Evolutionary conservation across 2,113 vertebrate genomes (phyloP).

Genomic region (Scopus umbretta): DNA sequence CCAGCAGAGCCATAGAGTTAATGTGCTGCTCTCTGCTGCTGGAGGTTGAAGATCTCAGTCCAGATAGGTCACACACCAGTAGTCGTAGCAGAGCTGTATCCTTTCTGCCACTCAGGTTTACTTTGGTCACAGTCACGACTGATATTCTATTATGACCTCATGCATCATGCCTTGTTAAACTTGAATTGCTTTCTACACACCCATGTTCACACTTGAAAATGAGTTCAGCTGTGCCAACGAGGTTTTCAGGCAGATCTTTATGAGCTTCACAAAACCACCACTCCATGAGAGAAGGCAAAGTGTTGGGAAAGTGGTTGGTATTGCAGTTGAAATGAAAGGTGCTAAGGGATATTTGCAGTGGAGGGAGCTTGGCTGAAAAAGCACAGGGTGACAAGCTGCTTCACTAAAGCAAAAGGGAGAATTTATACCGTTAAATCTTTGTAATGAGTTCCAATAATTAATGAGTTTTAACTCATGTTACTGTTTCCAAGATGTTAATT

Average conservation of each 20-base stretch:
- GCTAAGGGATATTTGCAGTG: background rate
- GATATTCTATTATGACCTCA: constrained; percentile 20
- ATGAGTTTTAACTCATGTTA: background rate
- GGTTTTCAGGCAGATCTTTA: constrained; percentile 55
- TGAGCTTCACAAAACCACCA: constrained; percentile 34
- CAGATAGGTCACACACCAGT: constrained; percentile 37
- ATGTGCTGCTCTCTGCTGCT: background rate
- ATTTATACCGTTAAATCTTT: background rate
- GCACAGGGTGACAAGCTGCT: background rate
- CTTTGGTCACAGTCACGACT: background rate
- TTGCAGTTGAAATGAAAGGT: background rate
- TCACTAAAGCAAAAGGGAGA: background rate
- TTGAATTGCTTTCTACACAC: constrained; percentile 58
- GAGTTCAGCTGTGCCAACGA: constrained; percentile 28
- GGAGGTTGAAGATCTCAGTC: background rate
- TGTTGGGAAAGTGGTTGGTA: background rate
- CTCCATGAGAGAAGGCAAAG: constrained; percentile 6
- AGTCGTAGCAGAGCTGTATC: background rate
- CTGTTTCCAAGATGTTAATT: background rate
- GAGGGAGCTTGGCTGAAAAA: background rate
- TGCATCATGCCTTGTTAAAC: constrained; percentile 58
- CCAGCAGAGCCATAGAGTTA: background rate
- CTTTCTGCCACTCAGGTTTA: background rate
- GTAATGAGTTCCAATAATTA: background rate
- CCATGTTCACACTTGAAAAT: constrained; percentile 57